Evolutionary conservation across 2,113 vertebrate genomes (phyloP).

Genomic region (Nesogale talazaci): DNA sequence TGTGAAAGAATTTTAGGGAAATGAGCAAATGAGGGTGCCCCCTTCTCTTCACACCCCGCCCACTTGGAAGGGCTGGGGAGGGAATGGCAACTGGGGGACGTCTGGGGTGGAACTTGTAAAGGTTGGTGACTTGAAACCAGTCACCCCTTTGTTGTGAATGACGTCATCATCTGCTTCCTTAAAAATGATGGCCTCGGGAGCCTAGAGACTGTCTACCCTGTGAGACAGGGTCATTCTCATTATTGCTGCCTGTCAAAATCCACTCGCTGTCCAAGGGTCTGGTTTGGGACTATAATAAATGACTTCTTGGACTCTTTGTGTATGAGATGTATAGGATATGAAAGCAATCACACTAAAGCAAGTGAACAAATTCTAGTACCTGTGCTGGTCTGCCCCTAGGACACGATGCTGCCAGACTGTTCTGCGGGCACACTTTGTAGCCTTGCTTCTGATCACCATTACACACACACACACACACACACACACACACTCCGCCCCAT

Average conservation of each 20-base stretch:
- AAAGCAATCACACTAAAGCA: neutral
- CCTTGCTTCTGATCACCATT: neutral
- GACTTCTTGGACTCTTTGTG: neutral
- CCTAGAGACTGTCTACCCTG: neutral
- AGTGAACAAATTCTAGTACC: neutral
- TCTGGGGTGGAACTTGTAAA: fast-evolving
- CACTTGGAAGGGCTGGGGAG: neutral
- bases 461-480: too few species aligned
- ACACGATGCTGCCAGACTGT: neutral
- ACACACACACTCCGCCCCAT: neutral
- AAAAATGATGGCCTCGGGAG: neutral
- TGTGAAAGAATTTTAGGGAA: neutral
- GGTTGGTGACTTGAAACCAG: neutral
- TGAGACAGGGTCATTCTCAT: neutral
- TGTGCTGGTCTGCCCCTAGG: neutral
- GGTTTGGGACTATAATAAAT: neutral
- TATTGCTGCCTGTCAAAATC: neutral
- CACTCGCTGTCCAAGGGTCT: neutral
- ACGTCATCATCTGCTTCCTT: neutral
- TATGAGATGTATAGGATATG: neutral
- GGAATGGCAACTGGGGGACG: neutral
- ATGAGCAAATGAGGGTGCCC: neutral
- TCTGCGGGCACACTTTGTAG: neutral
- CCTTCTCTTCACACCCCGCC: neutral
- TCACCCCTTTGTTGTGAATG: too few species aligned